Conservation (phyloP, 1,140 invertebrate genomes). For the Orchestia grillus region DNA sequence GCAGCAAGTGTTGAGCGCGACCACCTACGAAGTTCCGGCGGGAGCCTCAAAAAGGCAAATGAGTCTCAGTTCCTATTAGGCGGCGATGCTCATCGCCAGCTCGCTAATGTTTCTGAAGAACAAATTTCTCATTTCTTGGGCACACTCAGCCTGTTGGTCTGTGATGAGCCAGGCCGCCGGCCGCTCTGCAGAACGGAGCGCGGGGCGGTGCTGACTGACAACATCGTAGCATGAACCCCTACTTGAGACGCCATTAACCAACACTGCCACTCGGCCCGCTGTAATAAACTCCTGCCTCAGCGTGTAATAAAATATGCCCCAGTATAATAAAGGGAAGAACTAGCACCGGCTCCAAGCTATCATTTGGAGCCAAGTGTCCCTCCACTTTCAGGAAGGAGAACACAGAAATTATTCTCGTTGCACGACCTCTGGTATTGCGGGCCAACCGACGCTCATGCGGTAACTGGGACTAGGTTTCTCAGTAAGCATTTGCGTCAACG, state of each 20-base stretch:
- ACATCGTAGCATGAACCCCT: constrained; percentile 22
- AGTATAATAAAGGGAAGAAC: constrained; percentile 41
- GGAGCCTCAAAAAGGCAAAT: constrained; percentile 3
- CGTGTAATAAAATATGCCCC: constrained; percentile 45
- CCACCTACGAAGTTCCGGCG: constrained; percentile 24
- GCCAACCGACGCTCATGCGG: neutral
- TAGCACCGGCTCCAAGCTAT: constrained; percentile 34
- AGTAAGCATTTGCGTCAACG: neutral
- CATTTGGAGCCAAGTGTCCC: constrained; percentile 38
- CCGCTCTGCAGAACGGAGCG: neutral
- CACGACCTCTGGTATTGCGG: neutral
- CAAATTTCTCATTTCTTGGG: constrained; percentile 45
- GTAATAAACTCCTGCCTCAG: constrained; percentile 45
- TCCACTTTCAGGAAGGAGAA: constrained; percentile 25
- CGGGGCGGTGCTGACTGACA: constrained; percentile 24
- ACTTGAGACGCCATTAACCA: constrained; percentile 17
- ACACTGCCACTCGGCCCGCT: constrained; percentile 21
- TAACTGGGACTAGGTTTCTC: neutral
- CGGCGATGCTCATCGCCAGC: constrained; percentile 16
- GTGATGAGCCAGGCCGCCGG: neutral
- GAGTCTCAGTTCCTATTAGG: constrained; percentile 20
- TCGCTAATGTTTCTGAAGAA: constrained; percentile 27
- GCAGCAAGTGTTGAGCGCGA: neutral
- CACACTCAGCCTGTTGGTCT: neutral
- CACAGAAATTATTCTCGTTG: neutral